Evolutionary conservation across 2,888 invertebrate genomes (phyloP), one percentile per base, ranked within the genome.

Genomic region (Apodemia mormo): DNA sequence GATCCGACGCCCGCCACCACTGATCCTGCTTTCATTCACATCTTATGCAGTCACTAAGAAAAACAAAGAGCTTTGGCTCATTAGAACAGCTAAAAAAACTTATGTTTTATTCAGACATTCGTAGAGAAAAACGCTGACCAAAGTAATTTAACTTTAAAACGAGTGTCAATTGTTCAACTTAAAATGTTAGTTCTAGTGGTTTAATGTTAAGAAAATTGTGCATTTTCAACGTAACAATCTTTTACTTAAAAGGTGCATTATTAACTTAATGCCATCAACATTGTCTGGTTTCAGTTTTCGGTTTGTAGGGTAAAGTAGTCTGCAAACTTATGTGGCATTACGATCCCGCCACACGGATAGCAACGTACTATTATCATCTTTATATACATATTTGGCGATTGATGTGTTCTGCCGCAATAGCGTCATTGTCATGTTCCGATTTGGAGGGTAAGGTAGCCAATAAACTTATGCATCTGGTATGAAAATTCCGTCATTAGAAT

Each of bases 131-230:
- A 85, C 85, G 86, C 86, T 88, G 86, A 85, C 86, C 85, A 80
- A 82, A 88, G 86, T 89, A 85, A 90, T 91, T 90, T 89, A 87
- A 91, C 89, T 90, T 91, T 90, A 83, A 90, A 91, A 86, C 85
- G 84, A 86, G 85, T 87, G 86, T 86, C 88, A 85, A 90, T 87
- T 85, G 86, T 87, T 85, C 84, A 82, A 87, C 88, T 86, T 80
- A 76, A 82, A 80, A 81, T 78, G 82, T 82, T 83, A 85, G 85
- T 82, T 82, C 82, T 79, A 79, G 78, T 81, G 75, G 75, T 78
- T 69, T 73, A 71, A 68, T 77, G 78, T 78, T 54, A 70, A 58
- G 58, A 49, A 65, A 54, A 66, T 56, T 30, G 67, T 68, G 58
- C 30, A 61, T 22, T 68, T 43, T 45, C 29, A 61, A 37, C 45